Evolutionary conservation across 2,113 vertebrate species (phyloP), one percentile per base, ranked within the genome.

Genomic region (Naja naja): DNA sequence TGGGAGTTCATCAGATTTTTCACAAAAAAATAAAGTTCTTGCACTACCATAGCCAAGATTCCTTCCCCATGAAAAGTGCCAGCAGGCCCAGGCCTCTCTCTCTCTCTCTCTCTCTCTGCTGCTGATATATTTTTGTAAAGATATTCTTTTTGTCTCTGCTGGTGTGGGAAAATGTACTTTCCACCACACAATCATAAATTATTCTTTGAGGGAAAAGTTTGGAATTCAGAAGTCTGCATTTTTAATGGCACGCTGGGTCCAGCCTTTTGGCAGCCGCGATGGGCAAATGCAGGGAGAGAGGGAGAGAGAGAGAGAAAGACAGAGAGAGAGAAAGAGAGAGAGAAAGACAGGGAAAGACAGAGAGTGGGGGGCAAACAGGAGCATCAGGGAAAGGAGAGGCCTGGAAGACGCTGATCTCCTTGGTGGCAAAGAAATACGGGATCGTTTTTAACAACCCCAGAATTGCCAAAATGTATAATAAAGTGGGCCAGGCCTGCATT

Each of bases 151-250:
- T 96, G 95, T 96, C 95, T 89, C 89, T 91, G 91, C 91, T 91
- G 92, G 92, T 93, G 88, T 95, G 96, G 95, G 95, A 95, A 96
- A 96, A 93, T 92, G 92, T 92, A 94, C 91, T 96, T 97, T 91
- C 96, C 94, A 95, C 93, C 95, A 94, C 95, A 95, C 96, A 91
- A 30, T 94, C 92, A 95, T 89, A 91, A 94, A 96, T 95, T 90
- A 90, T 92, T 92, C 90, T 91, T 94, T 93, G 92, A 94, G 94
- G 91, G 91, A 92, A 95, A 95, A 95, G 94, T 94, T 91, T 23
- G 47, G 1, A 1, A 52, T 95, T 91, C 94, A 53, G 91, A 89
- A 96, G 93, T 16, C 93, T 93, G 94, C 89, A 2, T 93, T 96
- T 96, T 94, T 88, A 91, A 91, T 90, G 96, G 90, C 93, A 43